Percentiles rank a stretch among this genome's conserved stretches.
phyloP scores from a whole-genome alignment of 2,888 invertebrate genomes.

The Drosophila engyochracea region DNA sequence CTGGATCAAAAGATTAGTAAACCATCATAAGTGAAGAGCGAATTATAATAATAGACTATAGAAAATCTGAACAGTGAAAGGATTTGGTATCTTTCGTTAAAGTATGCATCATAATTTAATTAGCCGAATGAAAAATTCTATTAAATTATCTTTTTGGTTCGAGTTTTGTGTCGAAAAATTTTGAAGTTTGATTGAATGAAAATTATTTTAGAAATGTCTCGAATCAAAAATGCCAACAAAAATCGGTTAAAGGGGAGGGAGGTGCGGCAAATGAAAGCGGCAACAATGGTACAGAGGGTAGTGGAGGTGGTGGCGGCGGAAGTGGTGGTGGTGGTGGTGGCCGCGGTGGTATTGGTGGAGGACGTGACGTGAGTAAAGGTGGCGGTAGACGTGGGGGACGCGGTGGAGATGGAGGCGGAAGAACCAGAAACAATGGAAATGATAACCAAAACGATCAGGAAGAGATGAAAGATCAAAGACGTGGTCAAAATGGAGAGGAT shows the following conservation, averaged over 20 bases:
- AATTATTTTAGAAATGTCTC: conserved; percentile 18
- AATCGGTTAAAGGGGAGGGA: conserved; percentile 2
- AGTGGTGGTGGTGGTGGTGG: background rate
- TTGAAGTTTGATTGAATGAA: background rate
- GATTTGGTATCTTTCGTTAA: background rate
- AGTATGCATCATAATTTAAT: background rate
- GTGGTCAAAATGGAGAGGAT: conserved; percentile 10
- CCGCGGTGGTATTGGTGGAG: background rate
- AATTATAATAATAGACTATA: conserved; percentile 1
- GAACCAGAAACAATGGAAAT: background rate
- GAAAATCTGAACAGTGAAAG: background rate
- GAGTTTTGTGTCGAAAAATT: conserved; percentile 33
- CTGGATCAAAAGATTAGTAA: conserved; percentile 37
- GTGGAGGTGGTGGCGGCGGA: background rate
- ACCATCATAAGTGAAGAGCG: conserved; percentile 16
- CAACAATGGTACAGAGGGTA: background rate
- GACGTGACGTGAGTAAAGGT: background rate
- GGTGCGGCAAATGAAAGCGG: background rate
- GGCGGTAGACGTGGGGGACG: conserved; percentile 1
- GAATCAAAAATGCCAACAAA: background rate
- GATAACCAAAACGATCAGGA: conserved; percentile 4
- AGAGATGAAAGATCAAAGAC: background rate
- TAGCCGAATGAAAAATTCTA: background rate
- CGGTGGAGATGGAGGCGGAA: conserved; percentile 7
- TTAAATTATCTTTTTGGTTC: background rate